Percentiles rank a stretch among this genome's conserved stretches.
phyloP scores from a whole-genome alignment of 2,113 vertebrate genomes.

The human (Homo sapiens) region GRCh38 chr14:63042001-63042500 shows the following conservation, averaged over 20 bases:
- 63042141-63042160: neutral
- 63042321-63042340: neutral
- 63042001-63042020: slow-evolving; percentile 35
- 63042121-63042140: neutral
- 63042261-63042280: neutral
- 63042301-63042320: neutral
- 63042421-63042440: neutral
- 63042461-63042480: neutral
- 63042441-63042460: neutral
- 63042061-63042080: neutral
- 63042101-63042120: neutral
- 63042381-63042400: neutral
- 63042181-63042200: neutral
- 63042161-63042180: neutral
- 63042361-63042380: neutral
- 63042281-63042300: neutral
- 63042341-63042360: neutral
- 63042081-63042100: neutral
- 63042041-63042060: neutral
- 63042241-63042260: neutral
- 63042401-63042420: neutral
- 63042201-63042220: neutral
- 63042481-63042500: neutral
- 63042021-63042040: slow-evolving; percentile 26
- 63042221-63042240: neutral